Conservation (phyloP, 2,888 invertebrate genomes). For the Drosophila fungiperda region DNA sequence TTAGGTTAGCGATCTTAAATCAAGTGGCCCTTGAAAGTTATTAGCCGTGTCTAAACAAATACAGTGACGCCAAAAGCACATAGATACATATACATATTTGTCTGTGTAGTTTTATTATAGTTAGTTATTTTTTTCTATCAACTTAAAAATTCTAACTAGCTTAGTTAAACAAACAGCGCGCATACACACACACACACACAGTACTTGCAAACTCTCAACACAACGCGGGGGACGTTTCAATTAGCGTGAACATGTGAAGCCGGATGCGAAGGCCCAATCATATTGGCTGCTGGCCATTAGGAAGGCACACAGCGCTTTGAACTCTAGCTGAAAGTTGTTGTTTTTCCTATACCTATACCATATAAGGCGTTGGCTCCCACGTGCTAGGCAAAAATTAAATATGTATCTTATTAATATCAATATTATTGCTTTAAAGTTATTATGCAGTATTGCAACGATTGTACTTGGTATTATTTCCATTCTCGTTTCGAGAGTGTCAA, state of each 20-base stretch:
- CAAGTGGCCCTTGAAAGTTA: constrained; percentile 67
- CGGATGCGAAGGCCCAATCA: constrained; percentile 75
- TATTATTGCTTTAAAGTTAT: background rate
- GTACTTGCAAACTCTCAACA: constrained; percentile 65
- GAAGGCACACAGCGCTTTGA: constrained; percentile 47
- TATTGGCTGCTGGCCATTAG: constrained; percentile 56
- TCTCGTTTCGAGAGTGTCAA: too few relatives aligned
- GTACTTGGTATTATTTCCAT: too few relatives aligned
- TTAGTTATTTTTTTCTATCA: constrained; percentile 48
- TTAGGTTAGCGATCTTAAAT: constrained; percentile 35
- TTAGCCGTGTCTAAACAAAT: constrained; percentile 60
- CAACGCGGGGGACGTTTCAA: constrained; percentile 72
- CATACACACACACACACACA: constrained; percentile 18
- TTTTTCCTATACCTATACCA: background rate
- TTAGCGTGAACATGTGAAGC: constrained; percentile 77
- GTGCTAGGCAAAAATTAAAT: background rate
- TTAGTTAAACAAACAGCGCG: constrained; percentile 67
- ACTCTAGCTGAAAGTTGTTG: constrained; percentile 38
- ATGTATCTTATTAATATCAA: background rate
- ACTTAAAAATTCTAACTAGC: constrained; percentile 78
- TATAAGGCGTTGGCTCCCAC: constrained; percentile 13
- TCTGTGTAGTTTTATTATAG: constrained; percentile 15
- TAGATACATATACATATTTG: background rate
- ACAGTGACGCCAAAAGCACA: constrained; percentile 35
- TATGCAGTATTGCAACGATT: too few relatives aligned